Evolutionary conservation across 1,140 invertebrate genomes (phyloP), one percentile per base, ranked within the genome.

Genomic region (Nasonia vitripennis): DNA sequence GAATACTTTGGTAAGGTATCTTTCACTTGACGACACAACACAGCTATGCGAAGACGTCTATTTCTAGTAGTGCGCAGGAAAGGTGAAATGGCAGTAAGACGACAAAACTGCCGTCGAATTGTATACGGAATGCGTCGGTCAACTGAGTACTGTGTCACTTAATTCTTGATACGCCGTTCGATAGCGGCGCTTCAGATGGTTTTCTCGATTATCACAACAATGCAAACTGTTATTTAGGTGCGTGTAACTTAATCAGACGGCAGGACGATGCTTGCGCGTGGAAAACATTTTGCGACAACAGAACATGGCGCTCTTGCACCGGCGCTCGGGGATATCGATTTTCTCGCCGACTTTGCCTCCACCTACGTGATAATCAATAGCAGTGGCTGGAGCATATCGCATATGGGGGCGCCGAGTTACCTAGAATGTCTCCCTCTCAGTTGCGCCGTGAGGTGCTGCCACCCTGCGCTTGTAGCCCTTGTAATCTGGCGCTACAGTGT

Each of bases 341-440:
- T 88, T 91, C 84, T 87, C 89, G 88, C 91, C 89, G 92, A 92
- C 90, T 74, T 87, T 89, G 85, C 82, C 88, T 91, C 92, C 91
- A 91, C 89, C 91, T 92, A 91, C 86, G 79, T 89, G 20, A n/a
- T 90, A 92, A 93, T 93, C 92, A 92, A 93, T 93, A 93, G 70
- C 9, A 1, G 34, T n/a, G 41, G 62, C 12, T 62, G 31, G 67
- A 71, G 37, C 31, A 20, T 70, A 71, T 27, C 14, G 34, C 20
- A n/a, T 37, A 37, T 31, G 51, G 51, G 74, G 67, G 83, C 80
- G 70, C 67, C 78, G 41, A 27, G 23, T 79, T 37, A 79, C n/a
- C 17, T 62, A 17, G 55, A 62, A 62, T n/a, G 17, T 17, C 0
- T 37, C 41, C 14, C 78, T 41, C 45, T 2, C 2, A 11, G 7